Evolutionary conservation across 2,797 vertebrate genomes (phyloP).

Genomic region (Pangasius sanitwongsei): DNA sequence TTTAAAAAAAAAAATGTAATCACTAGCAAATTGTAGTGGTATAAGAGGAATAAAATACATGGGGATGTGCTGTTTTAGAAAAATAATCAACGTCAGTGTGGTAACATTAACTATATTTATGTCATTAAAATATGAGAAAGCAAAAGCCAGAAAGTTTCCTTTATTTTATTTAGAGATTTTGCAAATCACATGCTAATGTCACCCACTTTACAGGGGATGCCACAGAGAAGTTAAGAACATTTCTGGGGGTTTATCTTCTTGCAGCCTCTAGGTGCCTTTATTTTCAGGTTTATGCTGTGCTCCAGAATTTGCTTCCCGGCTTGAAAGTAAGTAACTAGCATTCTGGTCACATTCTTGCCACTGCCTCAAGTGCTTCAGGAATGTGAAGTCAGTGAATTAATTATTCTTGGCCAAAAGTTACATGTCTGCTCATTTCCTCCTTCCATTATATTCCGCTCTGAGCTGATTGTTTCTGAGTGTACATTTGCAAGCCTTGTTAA

Average conservation of each 20-base stretch:
- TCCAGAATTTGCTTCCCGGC: background rate
- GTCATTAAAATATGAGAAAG: background rate
- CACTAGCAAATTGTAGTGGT: background rate
- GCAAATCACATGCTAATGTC: background rate
- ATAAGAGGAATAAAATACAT: background rate
- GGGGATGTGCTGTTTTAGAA: background rate
- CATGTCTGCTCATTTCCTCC: constrained; percentile 1
- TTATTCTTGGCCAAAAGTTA: constrained; percentile 8
- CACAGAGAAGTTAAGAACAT: background rate
- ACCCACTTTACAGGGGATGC: background rate
- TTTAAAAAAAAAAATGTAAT: no score
- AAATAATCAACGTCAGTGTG: background rate
- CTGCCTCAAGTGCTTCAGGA: background rate
- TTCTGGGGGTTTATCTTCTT: background rate
- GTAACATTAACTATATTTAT: background rate
- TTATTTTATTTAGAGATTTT: background rate
- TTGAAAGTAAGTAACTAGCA: background rate
- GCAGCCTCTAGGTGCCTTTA: background rate
- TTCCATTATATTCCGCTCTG: constrained; percentile 36
- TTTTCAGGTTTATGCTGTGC: background rate
- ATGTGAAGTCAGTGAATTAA: background rate
- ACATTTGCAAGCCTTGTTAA: constrained; percentile 55
- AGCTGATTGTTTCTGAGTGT: constrained; percentile 44
- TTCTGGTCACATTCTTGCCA: background rate
- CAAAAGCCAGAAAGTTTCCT: background rate